phyloP scores from a whole-genome alignment of 2,888 invertebrate genomes.

The Pasiphila rectangulata region DNA sequence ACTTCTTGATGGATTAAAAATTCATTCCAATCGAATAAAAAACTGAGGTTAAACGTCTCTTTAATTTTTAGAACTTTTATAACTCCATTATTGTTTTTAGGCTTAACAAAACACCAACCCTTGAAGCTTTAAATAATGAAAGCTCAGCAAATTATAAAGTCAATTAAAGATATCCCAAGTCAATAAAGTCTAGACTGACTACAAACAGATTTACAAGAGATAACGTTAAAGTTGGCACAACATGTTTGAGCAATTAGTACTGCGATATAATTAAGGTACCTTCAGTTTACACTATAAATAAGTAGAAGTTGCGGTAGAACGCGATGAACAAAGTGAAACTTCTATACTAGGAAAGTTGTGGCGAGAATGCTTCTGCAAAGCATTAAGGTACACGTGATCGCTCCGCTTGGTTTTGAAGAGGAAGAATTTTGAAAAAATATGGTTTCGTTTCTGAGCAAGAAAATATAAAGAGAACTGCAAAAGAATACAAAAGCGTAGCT shows the following conservation, averaged over 20 bases:
- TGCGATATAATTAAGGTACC: slow-evolving; percentile 26
- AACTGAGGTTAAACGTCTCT: slow-evolving; percentile 3
- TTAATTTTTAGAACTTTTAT: not conserved
- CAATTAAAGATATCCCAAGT: slow-evolving; percentile 37
- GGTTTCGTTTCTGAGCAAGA: not conserved
- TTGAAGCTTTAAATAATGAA: slow-evolving; percentile 9
- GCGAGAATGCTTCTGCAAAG: not conserved
- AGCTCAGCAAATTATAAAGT: slow-evolving; percentile 33
- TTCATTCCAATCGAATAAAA: not conserved
- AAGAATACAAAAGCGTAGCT: too few species aligned
- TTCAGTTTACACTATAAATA: not conserved
- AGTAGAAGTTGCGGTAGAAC: not conserved
- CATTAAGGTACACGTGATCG: not conserved
- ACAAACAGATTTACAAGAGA: slow-evolving; percentile 32
- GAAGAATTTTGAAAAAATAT: not conserved
- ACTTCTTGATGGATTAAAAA: slow-evolving; percentile 5
- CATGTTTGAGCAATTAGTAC: slow-evolving; percentile 28
- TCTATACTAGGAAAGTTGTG: not conserved
- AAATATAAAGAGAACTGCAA: too few species aligned
- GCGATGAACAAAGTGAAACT: not conserved
- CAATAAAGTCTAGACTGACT: slow-evolving; percentile 35
- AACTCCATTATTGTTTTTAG: slow-evolving; percentile 7
- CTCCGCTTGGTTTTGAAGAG: not conserved
- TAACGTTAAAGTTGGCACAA: slow-evolving; percentile 35
- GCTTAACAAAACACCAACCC: slow-evolving; percentile 7